These are phyloP conservation scores for Psix sp. DNA, from an alignment of 1,140 invertebrate species.

Conservation along the genomic window DNA sequence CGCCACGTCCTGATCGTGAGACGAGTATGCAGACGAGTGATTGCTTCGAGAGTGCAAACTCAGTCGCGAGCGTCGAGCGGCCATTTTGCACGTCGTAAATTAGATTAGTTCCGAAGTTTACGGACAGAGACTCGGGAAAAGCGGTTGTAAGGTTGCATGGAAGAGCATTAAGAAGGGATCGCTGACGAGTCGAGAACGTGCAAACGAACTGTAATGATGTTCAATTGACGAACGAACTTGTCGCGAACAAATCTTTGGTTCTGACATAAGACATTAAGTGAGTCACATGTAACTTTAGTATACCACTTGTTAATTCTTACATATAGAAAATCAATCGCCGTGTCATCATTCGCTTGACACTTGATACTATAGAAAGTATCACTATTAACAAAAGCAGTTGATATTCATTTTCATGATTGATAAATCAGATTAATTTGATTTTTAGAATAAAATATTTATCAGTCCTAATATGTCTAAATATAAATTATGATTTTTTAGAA, in stretches of 20 bases:
- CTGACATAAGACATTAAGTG: conserved; percentile 46
- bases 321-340: background rate
- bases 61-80: conserved; percentile 58
- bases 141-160: conserved; percentile 61
- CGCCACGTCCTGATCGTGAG: conserved; percentile 45
- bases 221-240: conserved; percentile 59
- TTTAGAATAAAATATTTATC: too few species aligned
- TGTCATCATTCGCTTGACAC: background rate
- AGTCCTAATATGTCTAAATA: too few species aligned
- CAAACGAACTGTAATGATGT: conserved; percentile 63
- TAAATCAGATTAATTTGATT: too few species aligned
- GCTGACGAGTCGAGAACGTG: conserved; percentile 65
- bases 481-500: too few species aligned
- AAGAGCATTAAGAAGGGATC: conserved; percentile 64
- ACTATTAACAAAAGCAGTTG: too few species aligned
- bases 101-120: conserved; percentile 70
- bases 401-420: too few species aligned
- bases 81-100: conserved; percentile 69
- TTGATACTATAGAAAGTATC: too few species aligned
- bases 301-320: conserved; percentile 26
- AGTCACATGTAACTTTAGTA: conserved; percentile 37
- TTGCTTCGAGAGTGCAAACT: conserved; percentile 61
- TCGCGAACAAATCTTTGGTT: conserved; percentile 57
- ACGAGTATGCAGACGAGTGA: conserved; percentile 62
- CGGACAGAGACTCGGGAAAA: conserved; percentile 61